Base-by-base conservation (phyloP, 2,888 invertebrate species). In the Mycalesis mineus region DNA sequence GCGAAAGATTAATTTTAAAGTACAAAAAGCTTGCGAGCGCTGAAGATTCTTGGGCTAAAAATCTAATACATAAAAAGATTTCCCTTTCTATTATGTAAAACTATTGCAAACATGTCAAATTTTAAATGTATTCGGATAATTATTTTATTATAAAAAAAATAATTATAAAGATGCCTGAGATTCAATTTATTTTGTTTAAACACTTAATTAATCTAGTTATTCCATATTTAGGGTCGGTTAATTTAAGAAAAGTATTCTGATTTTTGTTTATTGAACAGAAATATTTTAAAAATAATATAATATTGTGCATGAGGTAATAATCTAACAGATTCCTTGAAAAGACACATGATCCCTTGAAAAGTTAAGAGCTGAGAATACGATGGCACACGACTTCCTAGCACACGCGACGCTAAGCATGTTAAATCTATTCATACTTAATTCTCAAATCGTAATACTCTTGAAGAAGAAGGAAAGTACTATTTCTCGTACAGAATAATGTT, bases 11-110 rank as follows among this genome's bases (percentile, higher is more conserved):
- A 1, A 31, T 41, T 51, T 48, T 47, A 47, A 51, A 60, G 39
- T 56, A 57, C 42, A 28, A 56, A 49, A 57, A 39, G 50, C 50
- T 55, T 33, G 28, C 41, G 41, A 52, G 28, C 17, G 37, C 39
- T 54, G 11, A 49, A 36, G 15, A 47, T 47, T 47, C 31, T 15
- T 33, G 33, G 31, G 33, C 47, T 31, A 45, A 33, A 44, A 44
- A 44, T 9, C 11, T 22, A 42, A 22, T n/a, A 42, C 22, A 22
- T 42, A 9, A 17, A 22, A 1, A 11, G 9, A 45, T 9, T 22
- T 13, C 7, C n/a, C 42, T 1, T 14, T 45, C 11, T 44, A 44
- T 13, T 29, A 44, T 17, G 17, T 41, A 44, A 29, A 29, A 13
- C 5, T 42, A 22, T 22, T 22, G 5, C 22, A 31, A 15, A 33